Evolutionary conservation across 2,113 vertebrate species (phyloP).

Genomic region (Centropus bengalensis): DNA sequence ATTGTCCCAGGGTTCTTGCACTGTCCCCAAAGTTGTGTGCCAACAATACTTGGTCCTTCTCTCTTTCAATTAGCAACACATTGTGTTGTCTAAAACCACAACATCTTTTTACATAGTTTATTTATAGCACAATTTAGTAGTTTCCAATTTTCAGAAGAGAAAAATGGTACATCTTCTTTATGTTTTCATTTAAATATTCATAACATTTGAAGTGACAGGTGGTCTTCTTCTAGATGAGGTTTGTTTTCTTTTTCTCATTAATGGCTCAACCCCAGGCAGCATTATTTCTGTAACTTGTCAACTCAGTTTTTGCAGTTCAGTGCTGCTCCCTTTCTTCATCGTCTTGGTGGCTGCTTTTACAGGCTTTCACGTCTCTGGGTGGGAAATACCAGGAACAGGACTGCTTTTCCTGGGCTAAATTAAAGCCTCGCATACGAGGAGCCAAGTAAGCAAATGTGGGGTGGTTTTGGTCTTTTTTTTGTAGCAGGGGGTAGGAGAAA

Average conservation of each 20-base stretch:
- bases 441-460: not conserved
- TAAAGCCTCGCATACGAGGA: conserved; percentile 29
- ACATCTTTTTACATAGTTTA: not conserved
- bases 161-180: not conserved
- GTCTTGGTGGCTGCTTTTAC: conserved; percentile 25
- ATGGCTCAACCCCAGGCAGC: conserved; percentile 21
- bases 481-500: not conserved
- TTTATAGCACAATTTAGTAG: not conserved
- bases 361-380: conserved; percentile 14
- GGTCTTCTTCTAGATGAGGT: not conserved
- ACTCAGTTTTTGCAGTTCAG: not conserved
- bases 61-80: not conserved
- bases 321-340: not conserved
- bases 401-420: conserved; percentile 62
- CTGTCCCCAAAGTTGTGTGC: not conserved
- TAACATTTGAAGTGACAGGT: conserved; percentile 26
- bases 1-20: rapidly evolving
- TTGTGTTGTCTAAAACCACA: not conserved
- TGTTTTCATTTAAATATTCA: conserved; percentile 33
- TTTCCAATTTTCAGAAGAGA: not conserved
- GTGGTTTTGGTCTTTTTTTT: not conserved
- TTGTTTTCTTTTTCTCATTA: conserved; percentile 46
- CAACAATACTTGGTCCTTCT: not conserved
- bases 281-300: conserved; percentile 37
- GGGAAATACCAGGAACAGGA: conserved; percentile 72